Base-by-base conservation (phyloP, 1,140 invertebrate species). In the Laupala kohalensis region DNA sequence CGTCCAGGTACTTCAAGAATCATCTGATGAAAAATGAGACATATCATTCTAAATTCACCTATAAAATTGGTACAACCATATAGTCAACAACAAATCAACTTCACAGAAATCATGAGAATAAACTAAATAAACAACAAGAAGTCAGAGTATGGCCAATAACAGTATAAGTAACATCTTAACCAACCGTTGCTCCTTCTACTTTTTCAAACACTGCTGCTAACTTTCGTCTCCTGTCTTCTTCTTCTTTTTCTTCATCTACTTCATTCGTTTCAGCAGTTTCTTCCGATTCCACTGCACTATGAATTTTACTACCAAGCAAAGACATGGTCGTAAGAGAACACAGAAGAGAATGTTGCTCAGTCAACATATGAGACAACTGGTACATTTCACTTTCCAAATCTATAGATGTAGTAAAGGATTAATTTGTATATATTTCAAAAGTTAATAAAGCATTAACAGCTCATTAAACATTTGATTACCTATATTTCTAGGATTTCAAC, bases 321-420 rank as follows among this genome's bases (percentile, higher is more conserved):
- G 90, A 87, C 73, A 89, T 87, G 79, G 88, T 80, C 80, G 92
- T 88, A 77, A 99, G 84, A 28, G 89, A 88, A 71, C 89, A 90
- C 64, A 98, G 84, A 29, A 97, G 81, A 63, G 87, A 87, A 76
- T 94, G 89, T 81, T 99, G 96, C 78, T 99, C 96, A 27, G 93
- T 92, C n/a, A 99, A 81, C 74, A 97, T 86, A 78, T 97, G 94
- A 19, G 95, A 97, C 19, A 99, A 82, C 78, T 99, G 96, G 81
- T 98, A 98, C 95, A 99, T 99, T 84, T 99, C 97, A 75, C 94
- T 93, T 83, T 99, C 97, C 72, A 99, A 83, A 84, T 97, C 91
- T 92, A 76, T 23, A n/a, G n/a, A n/a, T n/a, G n/a, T n/a, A n/a
- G n/a, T n/a, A n/a, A n/a, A n/a, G n/a, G n/a, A n/a, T n/a, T n/a